A percentile compares a stretch with the other conserved stretches of the same genome.
Evolutionary conservation across 2,888 invertebrate genomes (phyloP).

Genomic region (Andrena dorsata): DNA sequence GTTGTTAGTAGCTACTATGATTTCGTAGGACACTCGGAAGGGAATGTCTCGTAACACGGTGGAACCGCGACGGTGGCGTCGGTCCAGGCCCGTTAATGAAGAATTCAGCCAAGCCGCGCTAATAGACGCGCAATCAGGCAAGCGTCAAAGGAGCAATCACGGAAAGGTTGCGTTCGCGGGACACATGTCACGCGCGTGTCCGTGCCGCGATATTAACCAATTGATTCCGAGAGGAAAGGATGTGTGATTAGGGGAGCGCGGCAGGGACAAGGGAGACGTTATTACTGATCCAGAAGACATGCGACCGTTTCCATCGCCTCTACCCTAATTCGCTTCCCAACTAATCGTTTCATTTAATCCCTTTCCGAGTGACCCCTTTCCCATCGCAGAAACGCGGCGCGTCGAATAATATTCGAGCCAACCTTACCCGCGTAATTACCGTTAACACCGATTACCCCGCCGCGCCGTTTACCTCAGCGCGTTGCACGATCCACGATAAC

Average conservation of each 20-base stretch:
- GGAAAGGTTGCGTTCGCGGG: conserved; percentile 40
- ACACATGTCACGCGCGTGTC: conserved; percentile 62
- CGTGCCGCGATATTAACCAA: conserved; percentile 71
- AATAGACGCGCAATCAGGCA: conserved; percentile 24
- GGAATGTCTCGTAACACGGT: too few species aligned
- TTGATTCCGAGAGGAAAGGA: conserved; percentile 70
- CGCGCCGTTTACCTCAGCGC: neutral
- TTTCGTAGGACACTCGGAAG: too few species aligned
- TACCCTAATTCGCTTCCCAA: conserved; percentile 41
- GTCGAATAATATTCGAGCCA: neutral
- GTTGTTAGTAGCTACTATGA: too few species aligned
- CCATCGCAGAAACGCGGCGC: conserved; percentile 21
- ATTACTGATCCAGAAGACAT: conserved; percentile 67
- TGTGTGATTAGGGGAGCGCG: conserved; percentile 56
- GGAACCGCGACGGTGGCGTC: too few species aligned
- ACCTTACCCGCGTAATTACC: neutral
- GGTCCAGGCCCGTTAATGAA: neutral
- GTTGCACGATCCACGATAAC: neutral
- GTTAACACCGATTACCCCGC: conserved; percentile 1
- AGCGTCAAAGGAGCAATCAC: conserved; percentile 34
- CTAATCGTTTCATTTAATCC: conserved; percentile 54
- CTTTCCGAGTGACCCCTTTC: conserved; percentile 43
- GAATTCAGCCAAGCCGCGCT: neutral
- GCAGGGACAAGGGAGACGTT: conserved; percentile 28
- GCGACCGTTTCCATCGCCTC: conserved; percentile 25